A percentile compares a stretch with the other conserved stretches of the same genome.
Evolutionary conservation across 2,888 invertebrate genomes (phyloP).

Genomic region (Carterocephalus palaemon): DNA sequence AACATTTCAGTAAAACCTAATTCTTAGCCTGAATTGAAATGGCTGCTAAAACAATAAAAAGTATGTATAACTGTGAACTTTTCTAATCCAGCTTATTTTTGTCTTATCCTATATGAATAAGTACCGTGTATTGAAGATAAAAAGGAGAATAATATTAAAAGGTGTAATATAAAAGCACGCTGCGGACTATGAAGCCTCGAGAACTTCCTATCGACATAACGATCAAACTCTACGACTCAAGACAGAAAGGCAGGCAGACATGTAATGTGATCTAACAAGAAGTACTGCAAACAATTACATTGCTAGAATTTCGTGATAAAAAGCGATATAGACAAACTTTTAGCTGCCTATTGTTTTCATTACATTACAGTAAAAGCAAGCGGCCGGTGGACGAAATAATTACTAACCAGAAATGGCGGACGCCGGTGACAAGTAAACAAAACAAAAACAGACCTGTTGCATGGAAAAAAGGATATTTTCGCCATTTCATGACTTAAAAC

Average conservation of each 20-base stretch:
- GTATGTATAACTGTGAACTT: too few relatives aligned
- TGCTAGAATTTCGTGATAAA: neutral
- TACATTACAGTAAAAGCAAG: conserved; percentile 15
- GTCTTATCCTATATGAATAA: too few relatives aligned
- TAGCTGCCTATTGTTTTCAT: neutral
- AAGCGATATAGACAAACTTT: neutral
- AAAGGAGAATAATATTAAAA: too few relatives aligned
- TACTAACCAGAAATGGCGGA: conserved; percentile 77
- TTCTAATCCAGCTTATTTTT: too few relatives aligned
- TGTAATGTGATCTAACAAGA: neutral
- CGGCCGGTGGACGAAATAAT: conserved; percentile 67
- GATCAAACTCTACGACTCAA: neutral
- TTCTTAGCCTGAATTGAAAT: too few relatives aligned
- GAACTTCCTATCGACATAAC: too few relatives aligned
- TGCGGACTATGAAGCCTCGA: too few relatives aligned
- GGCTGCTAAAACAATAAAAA: too few relatives aligned
- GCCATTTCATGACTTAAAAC: conserved; percentile 69
- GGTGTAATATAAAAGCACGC: too few relatives aligned
- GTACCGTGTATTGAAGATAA: too few relatives aligned
- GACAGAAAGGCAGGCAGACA: neutral
- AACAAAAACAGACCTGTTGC: conserved; percentile 81
- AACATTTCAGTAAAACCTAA: too few relatives aligned
- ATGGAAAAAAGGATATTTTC: conserved; percentile 53
- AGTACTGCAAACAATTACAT: too few relatives aligned
- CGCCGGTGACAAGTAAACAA: conserved; percentile 81